A percentile compares a stretch with the other conserved stretches of the same genome.
Evolutionary conservation across 2,797 vertebrate genomes (phyloP).

Genomic region (Dromococcyx pavoninus): DNA sequence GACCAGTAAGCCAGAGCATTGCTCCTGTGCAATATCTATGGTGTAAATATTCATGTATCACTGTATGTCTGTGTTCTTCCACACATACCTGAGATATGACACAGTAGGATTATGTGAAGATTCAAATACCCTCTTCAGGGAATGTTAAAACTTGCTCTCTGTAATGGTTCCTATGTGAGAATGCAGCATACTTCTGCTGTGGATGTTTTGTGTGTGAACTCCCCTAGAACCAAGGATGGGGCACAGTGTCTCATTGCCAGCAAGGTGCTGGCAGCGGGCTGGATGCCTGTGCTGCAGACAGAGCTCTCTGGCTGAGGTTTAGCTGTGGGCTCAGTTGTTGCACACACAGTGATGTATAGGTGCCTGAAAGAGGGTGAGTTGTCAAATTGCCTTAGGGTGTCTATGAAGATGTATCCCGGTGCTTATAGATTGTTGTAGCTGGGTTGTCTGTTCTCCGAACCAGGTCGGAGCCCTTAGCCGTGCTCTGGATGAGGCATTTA

Average conservation of each 20-base stretch:
- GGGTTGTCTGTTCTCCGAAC: background rate
- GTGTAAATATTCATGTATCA: background rate
- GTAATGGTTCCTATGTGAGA: background rate
- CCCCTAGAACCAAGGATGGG: too few species aligned
- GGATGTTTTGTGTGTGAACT: background rate
- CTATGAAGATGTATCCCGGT: background rate
- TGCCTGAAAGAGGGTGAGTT: background rate
- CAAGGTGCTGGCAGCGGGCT: background rate
- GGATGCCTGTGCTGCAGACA: background rate
- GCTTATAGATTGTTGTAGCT: rapidly evolving
- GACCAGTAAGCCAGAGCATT: background rate
- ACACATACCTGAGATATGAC: background rate
- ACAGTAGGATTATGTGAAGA: background rate
- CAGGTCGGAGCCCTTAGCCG: background rate
- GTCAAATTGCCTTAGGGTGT: background rate
- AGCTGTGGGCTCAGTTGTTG: background rate
- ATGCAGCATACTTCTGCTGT: rapidly evolving
- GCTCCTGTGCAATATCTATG: background rate
- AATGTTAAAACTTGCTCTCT: background rate
- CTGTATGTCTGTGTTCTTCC: background rate
- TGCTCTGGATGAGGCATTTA: background rate
- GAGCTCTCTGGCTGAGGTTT: background rate
- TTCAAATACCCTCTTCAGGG: background rate
- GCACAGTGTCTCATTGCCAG: background rate
- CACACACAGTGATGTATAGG: background rate